Evolutionary conservation across 53 echinoderm and acorn worm species (phyloP), one percentile per base, ranked within the genome.

Genomic region (Zoroaster sp.): DNA sequence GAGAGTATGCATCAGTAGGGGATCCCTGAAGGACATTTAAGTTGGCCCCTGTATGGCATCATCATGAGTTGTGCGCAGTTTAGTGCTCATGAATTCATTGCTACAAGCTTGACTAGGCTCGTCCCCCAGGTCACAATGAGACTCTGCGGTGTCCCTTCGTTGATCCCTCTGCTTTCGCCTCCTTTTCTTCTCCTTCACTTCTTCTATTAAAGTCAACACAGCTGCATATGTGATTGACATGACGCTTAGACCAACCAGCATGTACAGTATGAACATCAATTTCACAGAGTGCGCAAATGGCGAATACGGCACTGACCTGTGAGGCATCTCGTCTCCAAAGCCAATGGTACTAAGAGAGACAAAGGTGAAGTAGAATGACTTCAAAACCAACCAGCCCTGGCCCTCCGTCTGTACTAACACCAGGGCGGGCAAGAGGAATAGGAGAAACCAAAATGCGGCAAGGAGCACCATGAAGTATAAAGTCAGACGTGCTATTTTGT

Each of bases 291-390:
- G 5, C 0, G 45, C 43, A 31, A 43, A 75, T 15, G 43, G 23
- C 18, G 75, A 43, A 17, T 75, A 75, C 28, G 75, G 75, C 44
- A 30, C 25, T 15, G 45, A 31, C 44, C 75, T 11, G 13, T 31
- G 47, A 5, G 91, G 86, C 53, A 43, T 42, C 46, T 30, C 46
- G 21, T 87, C 87, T 6, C 91, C 91, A 21, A 90, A 86, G 72
- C 91, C 91, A 20, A 90, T 90, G 17, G 91, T 90, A 25, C 65
- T 74, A 17, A 90, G 54, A 40, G 91, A 73, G 23, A 90, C 67
- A 14, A 90, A 44, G 20, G 63, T 86, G 76, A 86, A 86, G 35
- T 90, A 90, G 3, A 74, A 30, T 5, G 90, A 45, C 4, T 83
- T 73, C 23, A 90, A 83, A 25, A 52, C 73, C 20, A 54, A 9